Percentiles rank a stretch among this genome's conserved stretches.
These are phyloP conservation scores for Zosterops lateralis DNA, from an alignment of 2,113 vertebrate genomes.

Conservation along the genomic window DNA sequence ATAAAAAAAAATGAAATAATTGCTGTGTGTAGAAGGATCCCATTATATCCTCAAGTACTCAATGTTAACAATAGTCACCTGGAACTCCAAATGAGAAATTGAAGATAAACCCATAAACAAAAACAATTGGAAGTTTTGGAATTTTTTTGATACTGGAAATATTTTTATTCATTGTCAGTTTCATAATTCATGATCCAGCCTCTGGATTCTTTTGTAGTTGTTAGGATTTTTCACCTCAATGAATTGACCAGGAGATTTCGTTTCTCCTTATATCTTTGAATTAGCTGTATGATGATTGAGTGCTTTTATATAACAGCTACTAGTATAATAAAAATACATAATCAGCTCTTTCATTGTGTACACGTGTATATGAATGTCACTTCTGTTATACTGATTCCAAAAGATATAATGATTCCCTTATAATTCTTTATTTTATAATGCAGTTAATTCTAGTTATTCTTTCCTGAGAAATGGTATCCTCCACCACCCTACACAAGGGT, in stretches of 20 bases:
- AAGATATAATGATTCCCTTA: neutral
- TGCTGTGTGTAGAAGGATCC: neutral
- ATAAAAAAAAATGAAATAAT: neutral
- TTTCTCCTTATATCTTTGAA: neutral
- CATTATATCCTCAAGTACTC: neutral
- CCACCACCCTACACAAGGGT: neutral
- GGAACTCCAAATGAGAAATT: neutral
- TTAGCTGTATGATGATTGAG: neutral
- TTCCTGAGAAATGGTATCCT: neutral
- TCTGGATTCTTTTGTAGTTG: neutral
- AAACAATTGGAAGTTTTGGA: neutral
- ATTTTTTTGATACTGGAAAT: neutral
- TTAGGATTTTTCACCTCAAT: neutral
- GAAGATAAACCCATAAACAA: neutral
- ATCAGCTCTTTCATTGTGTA: neutral
- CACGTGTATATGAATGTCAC: neutral
- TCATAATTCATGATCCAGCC: neutral
- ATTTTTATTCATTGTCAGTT: neutral
- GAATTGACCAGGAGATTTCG: neutral
- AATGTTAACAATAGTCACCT: neutral
- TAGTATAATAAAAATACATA: neutral
- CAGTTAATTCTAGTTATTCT: neutral
- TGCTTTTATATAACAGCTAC: neutral
- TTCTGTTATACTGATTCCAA: neutral
- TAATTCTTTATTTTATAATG: neutral